Evolutionary conservation across 2,113 vertebrate genomes (phyloP).

Genomic region (Clarias magur): DNA sequence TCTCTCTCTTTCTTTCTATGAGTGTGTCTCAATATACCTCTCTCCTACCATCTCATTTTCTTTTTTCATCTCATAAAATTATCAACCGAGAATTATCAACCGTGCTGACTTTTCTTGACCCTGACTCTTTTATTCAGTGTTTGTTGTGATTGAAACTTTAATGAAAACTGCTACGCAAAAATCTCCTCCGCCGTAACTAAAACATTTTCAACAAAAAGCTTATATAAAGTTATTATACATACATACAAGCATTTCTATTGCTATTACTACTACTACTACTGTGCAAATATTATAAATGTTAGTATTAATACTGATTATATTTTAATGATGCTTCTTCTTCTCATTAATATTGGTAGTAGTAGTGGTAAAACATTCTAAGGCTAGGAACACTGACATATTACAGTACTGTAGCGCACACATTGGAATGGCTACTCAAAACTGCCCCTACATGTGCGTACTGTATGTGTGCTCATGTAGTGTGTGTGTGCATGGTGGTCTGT

Average conservation of each 20-base stretch:
- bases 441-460: background rate
- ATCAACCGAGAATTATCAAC: background rate
- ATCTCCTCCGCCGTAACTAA: background rate
- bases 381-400: too few relatives aligned
- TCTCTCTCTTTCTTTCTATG: constrained; percentile 25
- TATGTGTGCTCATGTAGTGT: background rate
- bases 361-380: too few relatives aligned
- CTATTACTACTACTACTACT: background rate
- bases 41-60: constrained; percentile 11
- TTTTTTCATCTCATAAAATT: background rate
- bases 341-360: background rate
- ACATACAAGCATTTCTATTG: background rate
- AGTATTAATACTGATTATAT: background rate
- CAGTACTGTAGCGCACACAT: too few relatives aligned
- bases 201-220: background rate
- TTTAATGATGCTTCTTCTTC: background rate
- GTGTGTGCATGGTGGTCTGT: background rate
- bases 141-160: background rate
- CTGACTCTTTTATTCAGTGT: background rate
- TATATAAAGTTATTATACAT: background rate
- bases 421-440: background rate
- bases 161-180: background rate
- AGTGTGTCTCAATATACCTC: background rate
- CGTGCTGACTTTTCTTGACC: background rate
- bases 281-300: background rate